These are phyloP conservation scores for Pteropus rufus DNA, from an alignment of 2,797 vertebrate genomes.

Conservation along the genomic window DNA sequence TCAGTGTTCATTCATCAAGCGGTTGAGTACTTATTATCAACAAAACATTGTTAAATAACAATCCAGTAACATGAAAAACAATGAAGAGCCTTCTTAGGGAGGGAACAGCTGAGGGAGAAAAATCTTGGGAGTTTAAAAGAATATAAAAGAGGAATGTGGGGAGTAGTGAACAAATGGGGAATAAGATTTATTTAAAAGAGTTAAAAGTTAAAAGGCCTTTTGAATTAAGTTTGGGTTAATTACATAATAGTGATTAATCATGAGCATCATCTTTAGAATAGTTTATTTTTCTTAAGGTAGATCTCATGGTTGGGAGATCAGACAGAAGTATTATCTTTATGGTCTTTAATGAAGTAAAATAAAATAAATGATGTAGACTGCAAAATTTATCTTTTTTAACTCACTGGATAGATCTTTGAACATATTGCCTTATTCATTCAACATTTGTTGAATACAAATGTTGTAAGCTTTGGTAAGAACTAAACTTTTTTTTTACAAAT, in stretches of 20 bases:
- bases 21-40: not conserved
- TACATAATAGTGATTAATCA: not conserved
- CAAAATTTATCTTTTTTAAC: slow-evolving; percentile 9
- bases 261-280: not conserved
- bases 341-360: not conserved
- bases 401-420: not conserved
- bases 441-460: not conserved
- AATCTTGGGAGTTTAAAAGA: not conserved
- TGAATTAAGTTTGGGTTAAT: not conserved
- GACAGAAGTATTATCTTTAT: not conserved
- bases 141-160: not conserved
- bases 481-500: not conserved
- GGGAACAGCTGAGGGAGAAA: not conserved
- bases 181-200: not conserved
- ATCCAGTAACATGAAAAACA: not conserved
- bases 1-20: slow-evolving; percentile 18
- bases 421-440: not conserved
- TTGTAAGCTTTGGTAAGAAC: not conserved
- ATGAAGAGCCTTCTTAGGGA: not conserved
- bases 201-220: not conserved
- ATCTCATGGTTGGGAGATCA: not conserved
- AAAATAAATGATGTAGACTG: not conserved
- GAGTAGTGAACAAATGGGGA: not conserved
- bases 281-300: not conserved
- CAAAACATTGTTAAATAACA: not conserved